Base-by-base conservation (phyloP, 2,888 invertebrate species). In the Pheosia tremula region DNA sequence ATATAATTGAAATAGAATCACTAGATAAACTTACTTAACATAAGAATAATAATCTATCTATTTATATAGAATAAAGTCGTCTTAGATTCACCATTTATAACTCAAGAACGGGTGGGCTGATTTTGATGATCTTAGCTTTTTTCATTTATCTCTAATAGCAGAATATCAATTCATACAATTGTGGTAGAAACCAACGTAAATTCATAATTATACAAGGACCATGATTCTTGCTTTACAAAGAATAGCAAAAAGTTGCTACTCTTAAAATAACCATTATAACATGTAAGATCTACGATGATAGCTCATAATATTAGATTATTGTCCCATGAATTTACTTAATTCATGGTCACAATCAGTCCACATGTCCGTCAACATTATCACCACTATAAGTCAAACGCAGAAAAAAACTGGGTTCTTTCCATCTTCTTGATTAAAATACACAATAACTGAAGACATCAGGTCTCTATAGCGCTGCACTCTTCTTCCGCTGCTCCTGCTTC, bases 361-460 rank as follows among this genome's bases (percentile, higher is more conserved):
- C 74, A 71, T 62, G 62, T 68, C 62, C 61, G 58, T 61, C 57
- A 9, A 62, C 36, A 67, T 67, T 69, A 66, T 66, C 67, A 59
- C 63, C 13, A 56, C 61, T 63, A 66, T 68, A 75, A 71, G 71
- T 75, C 69, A 74, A 72, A 67, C 61, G 60, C 59, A 59, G 81
- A 79, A 78, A 81, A 81, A 83, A 83, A 61, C 36, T 45, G 55
- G 62, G 71, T 79, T 78, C 75, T 60, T 78, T 81, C 78, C 78
- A 75, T 74, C 66, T 64, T 60, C 38, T 58, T 60, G 41, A 61
- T 56, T 69, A 76, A 74, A 74, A 77, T 74, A 77, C 80, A 83
- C 80, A 84, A 83, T 83, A 79, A 79, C 69, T 79, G 75, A 77
- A 10, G 49, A 62, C 56, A 55, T 8, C n/a, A 57, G 37, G 10